Base-by-base conservation (phyloP, 1,140 invertebrate species). In the Elymnias hypermnestra region DNA sequence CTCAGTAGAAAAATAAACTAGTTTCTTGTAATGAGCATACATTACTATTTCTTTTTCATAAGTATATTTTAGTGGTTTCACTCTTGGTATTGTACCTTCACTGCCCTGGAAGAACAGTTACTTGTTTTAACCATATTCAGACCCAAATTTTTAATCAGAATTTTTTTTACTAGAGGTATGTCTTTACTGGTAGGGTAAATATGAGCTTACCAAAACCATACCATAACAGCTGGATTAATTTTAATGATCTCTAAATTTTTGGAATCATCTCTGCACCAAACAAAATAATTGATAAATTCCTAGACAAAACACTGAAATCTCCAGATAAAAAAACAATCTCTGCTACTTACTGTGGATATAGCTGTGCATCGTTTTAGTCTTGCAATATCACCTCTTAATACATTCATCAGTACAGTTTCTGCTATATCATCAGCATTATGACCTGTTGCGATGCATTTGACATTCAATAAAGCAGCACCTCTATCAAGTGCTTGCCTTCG, bases 11-110 rank as follows among this genome's bases (percentile, higher is more conserved):
- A 99, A 99, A 75, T 99, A 99, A 25, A 98, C 92, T n/a, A 99
- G 83, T 63, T 95, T 95, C 77, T 97, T 97, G 73, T 97, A 98
- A 83, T 98, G 97, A 1, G 97, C 97, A 88, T 99, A 99, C 95
- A 99, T 98, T 0, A 99, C 98, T 73, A 99, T 99, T 88, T 99
- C 98, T 75, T 99, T 99, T 85, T 99, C 98, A 83, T 99, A 99
- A 2, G 97, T 94, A 72, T 99, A 99, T 79, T 99, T 99, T 13
- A 99, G 91, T 3, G 98, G 98, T 82, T 99, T 99, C 39, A 96
- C 97, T 59, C 97, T 88, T 2, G 96, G 95, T 57, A 99, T 94
- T 9, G 93, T 89, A 47, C 95, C 96, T 75, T 96, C 94, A 57
- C 92, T 90, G 19, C 94, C 91, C 89, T 97, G 83, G 48, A n/a